A percentile compares a stretch with the other conserved stretches of the same genome.
phyloP scores from a whole-genome alignment of 2,797 vertebrate genomes.

The Oreochromis grahami region DNA sequence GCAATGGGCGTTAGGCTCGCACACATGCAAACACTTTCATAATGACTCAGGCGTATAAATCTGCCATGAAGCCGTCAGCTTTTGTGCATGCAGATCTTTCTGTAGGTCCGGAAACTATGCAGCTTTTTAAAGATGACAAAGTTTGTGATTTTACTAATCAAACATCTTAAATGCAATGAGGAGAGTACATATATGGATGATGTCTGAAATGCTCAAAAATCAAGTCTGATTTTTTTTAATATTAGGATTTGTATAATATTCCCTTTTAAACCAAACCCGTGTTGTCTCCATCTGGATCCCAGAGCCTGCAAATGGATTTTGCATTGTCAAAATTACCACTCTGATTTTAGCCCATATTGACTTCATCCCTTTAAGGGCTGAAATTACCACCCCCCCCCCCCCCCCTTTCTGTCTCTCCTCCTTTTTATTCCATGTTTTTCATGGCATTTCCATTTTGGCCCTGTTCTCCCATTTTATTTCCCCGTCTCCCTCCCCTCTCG shows the following conservation, averaged over 20 bases:
- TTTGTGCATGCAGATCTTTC: slow-evolving; percentile 27
- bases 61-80: not conserved
- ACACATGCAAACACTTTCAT: slow-evolving; percentile 42
- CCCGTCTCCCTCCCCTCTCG: not conserved
- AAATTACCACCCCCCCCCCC: slow-evolving; percentile 38
- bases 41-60: slow-evolving; percentile 32
- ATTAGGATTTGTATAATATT: slow-evolving; percentile 3
- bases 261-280: slow-evolving; percentile 16
- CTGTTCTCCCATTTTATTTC: slow-evolving; percentile 40
- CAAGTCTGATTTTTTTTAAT: slow-evolving; percentile 1
- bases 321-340: slow-evolving; percentile 57
- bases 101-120: not conserved
- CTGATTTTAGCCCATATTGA: slow-evolving; percentile 55
- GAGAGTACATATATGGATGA: not conserved
- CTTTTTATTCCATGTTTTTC: slow-evolving; percentile 45
- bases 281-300: slow-evolving; percentile 44
- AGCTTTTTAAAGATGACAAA: not conserved
- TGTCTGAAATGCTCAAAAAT: not conserved
- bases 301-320: slow-evolving; percentile 52
- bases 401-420: slow-evolving; percentile 3
- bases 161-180: not conserved
- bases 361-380: slow-evolving; percentile 47
- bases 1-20: slow-evolving; percentile 1
- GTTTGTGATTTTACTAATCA: not conserved
- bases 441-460: slow-evolving; percentile 61